Conservation (phyloP, 2,113 vertebrate species). For the Tragulus kanchil region DNA sequence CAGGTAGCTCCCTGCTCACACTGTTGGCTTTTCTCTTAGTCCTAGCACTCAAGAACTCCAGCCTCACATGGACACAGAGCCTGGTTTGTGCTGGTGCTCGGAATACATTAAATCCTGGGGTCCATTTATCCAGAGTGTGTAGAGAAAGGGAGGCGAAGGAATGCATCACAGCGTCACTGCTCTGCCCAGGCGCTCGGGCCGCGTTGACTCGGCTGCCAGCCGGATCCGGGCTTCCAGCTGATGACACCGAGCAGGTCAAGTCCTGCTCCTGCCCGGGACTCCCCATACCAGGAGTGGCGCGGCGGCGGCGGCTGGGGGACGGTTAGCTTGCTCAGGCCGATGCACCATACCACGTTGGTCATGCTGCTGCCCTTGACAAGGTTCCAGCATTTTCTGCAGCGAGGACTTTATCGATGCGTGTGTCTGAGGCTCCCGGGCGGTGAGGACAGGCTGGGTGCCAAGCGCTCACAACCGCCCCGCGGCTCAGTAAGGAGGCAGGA, state of each 20-base stretch:
- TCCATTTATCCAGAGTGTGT: not conserved
- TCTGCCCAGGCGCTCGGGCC: not conserved
- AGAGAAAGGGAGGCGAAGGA: not conserved
- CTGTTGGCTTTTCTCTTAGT: not conserved
- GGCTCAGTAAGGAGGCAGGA: not conserved
- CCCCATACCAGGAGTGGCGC: not conserved
- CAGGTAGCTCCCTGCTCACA: not conserved
- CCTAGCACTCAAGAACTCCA: not conserved
- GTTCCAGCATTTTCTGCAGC: not conserved
- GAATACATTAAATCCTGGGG: not conserved
- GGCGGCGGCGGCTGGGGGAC: not conserved
- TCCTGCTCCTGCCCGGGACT: not conserved
- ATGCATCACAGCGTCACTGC: not conserved
- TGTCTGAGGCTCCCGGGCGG: not conserved
- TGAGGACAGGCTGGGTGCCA: not conserved
- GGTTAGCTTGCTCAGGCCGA: not conserved
- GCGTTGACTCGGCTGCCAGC: accelerated
- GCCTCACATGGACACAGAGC: not conserved
- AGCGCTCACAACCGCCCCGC: not conserved
- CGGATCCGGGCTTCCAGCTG: not conserved
- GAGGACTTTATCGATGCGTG: not conserved
- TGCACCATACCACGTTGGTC: not conserved
- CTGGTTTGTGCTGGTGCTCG: not conserved
- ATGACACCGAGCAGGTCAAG: not conserved
- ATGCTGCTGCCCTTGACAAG: not conserved